These are phyloP conservation scores for Riptortus pedestris DNA, from an alignment of 1,140 invertebrate genomes.

Conservation along the genomic window DNA sequence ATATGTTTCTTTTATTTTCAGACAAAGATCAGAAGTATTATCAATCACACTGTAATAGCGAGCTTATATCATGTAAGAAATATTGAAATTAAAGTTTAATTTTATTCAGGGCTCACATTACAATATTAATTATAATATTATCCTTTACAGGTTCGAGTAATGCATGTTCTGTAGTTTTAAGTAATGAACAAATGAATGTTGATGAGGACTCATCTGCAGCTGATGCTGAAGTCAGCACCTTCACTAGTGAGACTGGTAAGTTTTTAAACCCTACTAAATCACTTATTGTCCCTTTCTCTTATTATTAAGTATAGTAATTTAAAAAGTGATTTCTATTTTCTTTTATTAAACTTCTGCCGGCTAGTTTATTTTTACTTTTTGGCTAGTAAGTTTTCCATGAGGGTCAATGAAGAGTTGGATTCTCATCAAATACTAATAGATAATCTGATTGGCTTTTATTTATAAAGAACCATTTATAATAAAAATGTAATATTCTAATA, in stretches of 20 bases:
- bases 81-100: background rate
- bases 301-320: background rate
- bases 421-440: no score
- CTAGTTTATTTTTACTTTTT: no score
- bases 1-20: slow-evolving; percentile 21
- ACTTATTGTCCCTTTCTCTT: background rate
- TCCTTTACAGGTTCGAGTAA: slow-evolving; percentile 12
- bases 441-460: no score
- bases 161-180: slow-evolving; percentile 30
- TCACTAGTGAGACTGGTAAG: slow-evolving; percentile 36
- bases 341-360: no score
- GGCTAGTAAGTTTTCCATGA: no score
- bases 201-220: slow-evolving; percentile 43
- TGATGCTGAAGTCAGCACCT: slow-evolving; percentile 46
- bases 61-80: slow-evolving; percentile 3
- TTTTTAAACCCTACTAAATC: no score
- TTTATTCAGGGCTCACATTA: background rate
- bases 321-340: background rate
- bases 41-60: slow-evolving; percentile 25
- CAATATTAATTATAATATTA: background rate
- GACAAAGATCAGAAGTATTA: slow-evolving; percentile 27
- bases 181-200: slow-evolving; percentile 28
- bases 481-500: no score
- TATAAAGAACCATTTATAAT: no score
- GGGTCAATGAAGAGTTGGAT: no score